These are phyloP conservation scores for Eulemur rubriventer DNA, from an alignment of 2,797 vertebrate genomes.

Conservation along the genomic window DNA sequence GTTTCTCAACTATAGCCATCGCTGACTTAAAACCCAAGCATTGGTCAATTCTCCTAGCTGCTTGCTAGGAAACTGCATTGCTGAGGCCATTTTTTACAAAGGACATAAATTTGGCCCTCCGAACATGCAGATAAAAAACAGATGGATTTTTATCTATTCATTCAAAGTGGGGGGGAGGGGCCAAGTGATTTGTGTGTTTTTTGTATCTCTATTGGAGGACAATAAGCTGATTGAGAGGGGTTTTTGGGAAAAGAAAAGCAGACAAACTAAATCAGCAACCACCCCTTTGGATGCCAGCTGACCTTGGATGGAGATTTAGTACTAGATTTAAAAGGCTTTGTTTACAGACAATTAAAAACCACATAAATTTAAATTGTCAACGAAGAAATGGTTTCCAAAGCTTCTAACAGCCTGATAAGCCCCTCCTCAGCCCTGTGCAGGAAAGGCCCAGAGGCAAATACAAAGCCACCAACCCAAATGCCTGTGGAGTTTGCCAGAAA, in stretches of 20 bases:
- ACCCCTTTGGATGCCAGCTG: constrained; percentile 73
- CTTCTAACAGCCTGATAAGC: constrained; percentile 77
- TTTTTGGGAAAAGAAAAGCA: constrained; percentile 64
- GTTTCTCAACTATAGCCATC: constrained; percentile 12
- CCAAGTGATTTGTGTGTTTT: constrained; percentile 66
- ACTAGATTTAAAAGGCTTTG: constrained; percentile 83
- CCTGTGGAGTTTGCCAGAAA: constrained; percentile 82
- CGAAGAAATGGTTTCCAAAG: constrained; percentile 84
- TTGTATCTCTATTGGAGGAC: constrained; percentile 52
- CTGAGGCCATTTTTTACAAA: constrained; percentile 51
- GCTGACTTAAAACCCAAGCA: neutral
- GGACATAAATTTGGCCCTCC: constrained; percentile 56
- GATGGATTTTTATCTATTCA: constrained; percentile 67
- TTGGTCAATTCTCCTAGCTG: constrained; percentile 14
- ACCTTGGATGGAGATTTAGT: constrained; percentile 72
- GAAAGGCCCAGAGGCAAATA: constrained; percentile 86
- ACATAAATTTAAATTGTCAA: constrained; percentile 86
- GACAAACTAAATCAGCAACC: constrained; percentile 55
- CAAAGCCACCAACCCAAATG: constrained; percentile 82
- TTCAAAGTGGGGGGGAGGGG: constrained; percentile 46
- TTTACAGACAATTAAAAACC: constrained; percentile 84
- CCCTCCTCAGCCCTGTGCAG: constrained; percentile 77
- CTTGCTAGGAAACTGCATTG: neutral
- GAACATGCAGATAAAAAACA: constrained; percentile 71
- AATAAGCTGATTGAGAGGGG: constrained; percentile 62